Base-by-base conservation (phyloP, 2,888 invertebrate species). In the Eupithecia pulchellata region DNA sequence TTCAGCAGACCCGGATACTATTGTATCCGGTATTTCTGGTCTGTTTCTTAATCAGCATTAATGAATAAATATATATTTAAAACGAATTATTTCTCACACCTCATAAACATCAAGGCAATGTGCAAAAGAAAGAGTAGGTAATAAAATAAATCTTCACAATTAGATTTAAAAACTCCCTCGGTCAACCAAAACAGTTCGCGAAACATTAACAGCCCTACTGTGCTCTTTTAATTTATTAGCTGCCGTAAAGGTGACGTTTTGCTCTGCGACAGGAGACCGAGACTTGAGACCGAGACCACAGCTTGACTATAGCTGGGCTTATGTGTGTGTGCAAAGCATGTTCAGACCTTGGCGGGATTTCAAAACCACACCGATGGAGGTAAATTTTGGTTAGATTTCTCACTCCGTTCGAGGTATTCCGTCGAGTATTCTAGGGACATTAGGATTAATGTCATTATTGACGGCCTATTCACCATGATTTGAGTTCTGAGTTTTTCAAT, bases 151-250 rank as follows among this genome's bases (percentile, higher is more conserved):
- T 55, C 55, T 27, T 57, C 29, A 29, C 29, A 29, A 57, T 34
- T 36, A 57, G 17, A 57, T 57, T 57, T 29, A 57, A 57, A 57
- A 57, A 57, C 29, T 55, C 30, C 68, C 47, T 9, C 42, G 65
- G 71, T 71, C 71, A 75, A 73, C 74, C 60, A 42, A 72, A 72
- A 72, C 70, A 76, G 67, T 74, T 47, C 71, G 65, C 73, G 34
- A 74, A 78, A 74, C 77, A 78, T 78, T 77, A 77, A 74, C 74
- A 78, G 72, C 71, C 64, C 64, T 72, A 76, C 68, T 62, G 72
- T 72, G 73, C 72, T 71, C 71, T 75, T 74, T 71, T 78, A 73
- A 78, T 78, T 77, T 78, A 78, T 78, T 73, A 72, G 20, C 52
- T 25, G n/a, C 20, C 20, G 20, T 47, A n/a, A n/a, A 42, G 52